Conservation (phyloP, 1,140 invertebrate species). For the Andrena cerasifolii region DNA sequence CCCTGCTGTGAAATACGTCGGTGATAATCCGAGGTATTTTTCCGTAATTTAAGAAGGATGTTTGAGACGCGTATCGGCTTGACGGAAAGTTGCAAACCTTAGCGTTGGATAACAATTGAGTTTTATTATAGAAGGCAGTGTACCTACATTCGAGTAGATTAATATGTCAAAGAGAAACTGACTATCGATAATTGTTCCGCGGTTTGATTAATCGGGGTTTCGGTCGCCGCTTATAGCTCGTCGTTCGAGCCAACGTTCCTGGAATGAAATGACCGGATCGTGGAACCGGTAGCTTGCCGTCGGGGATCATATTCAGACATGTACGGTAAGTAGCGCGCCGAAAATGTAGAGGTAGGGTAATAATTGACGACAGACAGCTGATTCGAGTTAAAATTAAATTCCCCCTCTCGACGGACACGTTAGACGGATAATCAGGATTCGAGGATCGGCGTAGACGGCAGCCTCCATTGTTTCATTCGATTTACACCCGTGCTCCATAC, state of each 20-base stretch:
- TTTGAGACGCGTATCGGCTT: too few species aligned
- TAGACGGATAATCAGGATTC: slow-evolving; percentile 68
- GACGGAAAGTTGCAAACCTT: too few species aligned
- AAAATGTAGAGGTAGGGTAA: slow-evolving; percentile 61
- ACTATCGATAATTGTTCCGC: neutral
- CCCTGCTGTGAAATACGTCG: too few species aligned
- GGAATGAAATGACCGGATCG: neutral
- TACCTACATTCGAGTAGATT: too few species aligned
- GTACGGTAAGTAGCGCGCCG: slow-evolving; percentile 34
- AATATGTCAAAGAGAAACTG: too few species aligned
- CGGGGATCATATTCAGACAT: too few species aligned
- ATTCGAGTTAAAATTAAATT: slow-evolving; percentile 67
- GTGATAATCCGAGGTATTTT: too few species aligned
- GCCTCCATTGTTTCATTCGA: slow-evolving; percentile 80
- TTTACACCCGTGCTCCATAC: slow-evolving; percentile 76
- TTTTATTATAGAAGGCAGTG: too few species aligned
- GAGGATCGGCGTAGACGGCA: slow-evolving; percentile 67
- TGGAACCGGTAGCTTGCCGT: too few species aligned
- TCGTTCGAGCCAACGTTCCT: neutral
- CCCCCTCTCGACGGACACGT: slow-evolving; percentile 63
- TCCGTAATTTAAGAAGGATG: too few species aligned
- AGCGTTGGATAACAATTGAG: too few species aligned
- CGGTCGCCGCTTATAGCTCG: neutral
- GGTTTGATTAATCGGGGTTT: slow-evolving; percentile 5
- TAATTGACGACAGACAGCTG: slow-evolving; percentile 65